Conservation (phyloP, 2,797 vertebrate genomes). For the Parauchenoglanis ngamensis region DNA sequence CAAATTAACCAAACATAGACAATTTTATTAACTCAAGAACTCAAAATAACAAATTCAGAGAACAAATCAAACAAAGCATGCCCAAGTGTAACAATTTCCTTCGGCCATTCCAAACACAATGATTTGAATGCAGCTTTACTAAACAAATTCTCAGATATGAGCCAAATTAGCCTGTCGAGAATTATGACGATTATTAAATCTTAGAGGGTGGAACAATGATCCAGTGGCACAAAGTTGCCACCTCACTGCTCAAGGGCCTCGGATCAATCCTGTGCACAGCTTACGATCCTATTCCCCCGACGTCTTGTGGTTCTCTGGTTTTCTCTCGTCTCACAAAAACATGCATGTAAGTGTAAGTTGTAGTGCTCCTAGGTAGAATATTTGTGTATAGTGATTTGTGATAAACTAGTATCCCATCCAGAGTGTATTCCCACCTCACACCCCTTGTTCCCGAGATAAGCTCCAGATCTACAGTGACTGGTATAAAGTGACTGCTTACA, state of each 20-base stretch:
- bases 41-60: background rate
- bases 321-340: background rate
- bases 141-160: background rate
- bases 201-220: background rate
- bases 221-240: background rate
- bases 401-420: background rate
- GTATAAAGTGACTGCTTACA: background rate
- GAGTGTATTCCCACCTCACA: background rate
- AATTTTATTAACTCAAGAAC: constrained; percentile 22
- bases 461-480: background rate
- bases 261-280: no score
- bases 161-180: background rate
- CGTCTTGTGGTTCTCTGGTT: background rate
- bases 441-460: background rate
- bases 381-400: background rate
- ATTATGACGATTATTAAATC: background rate
- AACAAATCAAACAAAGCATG: background rate
- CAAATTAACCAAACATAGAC: background rate
- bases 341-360: background rate
- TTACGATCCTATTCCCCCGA: background rate
- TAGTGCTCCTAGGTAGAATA: background rate
- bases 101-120: background rate
- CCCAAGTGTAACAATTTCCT: constrained; percentile 8
- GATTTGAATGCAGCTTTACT: background rate
- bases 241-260: background rate